Evolutionary conservation across 1,140 invertebrate genomes (phyloP).

Genomic region (Leptinotarsa lineolata): DNA sequence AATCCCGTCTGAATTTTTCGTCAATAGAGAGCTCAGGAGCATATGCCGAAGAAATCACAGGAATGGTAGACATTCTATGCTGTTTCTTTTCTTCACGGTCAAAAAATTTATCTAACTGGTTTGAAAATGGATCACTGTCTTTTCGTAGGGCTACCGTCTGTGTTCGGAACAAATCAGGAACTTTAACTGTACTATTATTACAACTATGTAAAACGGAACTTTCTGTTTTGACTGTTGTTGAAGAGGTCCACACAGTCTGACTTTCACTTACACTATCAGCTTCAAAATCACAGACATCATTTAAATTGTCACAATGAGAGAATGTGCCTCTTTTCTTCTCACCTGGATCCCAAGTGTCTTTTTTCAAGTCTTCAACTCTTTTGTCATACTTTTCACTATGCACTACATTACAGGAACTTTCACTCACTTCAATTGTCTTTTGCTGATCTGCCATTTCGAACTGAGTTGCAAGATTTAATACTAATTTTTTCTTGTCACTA

Average conservation of each 20-base stretch:
- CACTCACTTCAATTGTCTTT: neutral
- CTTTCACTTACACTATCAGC: conserved; percentile 59
- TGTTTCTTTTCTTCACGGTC: conserved; percentile 71
- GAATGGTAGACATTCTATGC: conserved; percentile 50
- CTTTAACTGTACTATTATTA: conserved; percentile 43
- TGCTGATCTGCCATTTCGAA: conserved; percentile 33
- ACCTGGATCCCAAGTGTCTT: conserved; percentile 68
- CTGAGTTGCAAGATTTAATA: conserved; percentile 17
- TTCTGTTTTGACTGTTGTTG: conserved; percentile 46
- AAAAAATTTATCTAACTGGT: conserved; percentile 72
- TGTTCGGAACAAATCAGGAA: conserved; percentile 46
- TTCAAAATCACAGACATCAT: conserved; percentile 52
- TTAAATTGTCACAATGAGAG: conserved; percentile 38
- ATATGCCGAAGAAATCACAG: conserved; percentile 47
- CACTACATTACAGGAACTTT: neutral
- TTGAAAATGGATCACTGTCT: conserved; percentile 70
- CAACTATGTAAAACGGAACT: conserved; percentile 38
- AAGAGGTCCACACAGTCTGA: conserved; percentile 47
- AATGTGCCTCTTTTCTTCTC: conserved; percentile 48
- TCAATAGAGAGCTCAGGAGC: conserved; percentile 25
- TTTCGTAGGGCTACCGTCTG: conserved; percentile 32
- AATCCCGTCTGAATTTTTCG: conserved; percentile 50
- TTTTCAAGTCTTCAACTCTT: conserved; percentile 51
- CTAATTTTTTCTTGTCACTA: conserved; percentile 19
- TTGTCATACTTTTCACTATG: neutral